Evolutionary conservation across 1,140 invertebrate genomes (phyloP).

Genomic region (Anagrus nilaparvatae): DNA sequence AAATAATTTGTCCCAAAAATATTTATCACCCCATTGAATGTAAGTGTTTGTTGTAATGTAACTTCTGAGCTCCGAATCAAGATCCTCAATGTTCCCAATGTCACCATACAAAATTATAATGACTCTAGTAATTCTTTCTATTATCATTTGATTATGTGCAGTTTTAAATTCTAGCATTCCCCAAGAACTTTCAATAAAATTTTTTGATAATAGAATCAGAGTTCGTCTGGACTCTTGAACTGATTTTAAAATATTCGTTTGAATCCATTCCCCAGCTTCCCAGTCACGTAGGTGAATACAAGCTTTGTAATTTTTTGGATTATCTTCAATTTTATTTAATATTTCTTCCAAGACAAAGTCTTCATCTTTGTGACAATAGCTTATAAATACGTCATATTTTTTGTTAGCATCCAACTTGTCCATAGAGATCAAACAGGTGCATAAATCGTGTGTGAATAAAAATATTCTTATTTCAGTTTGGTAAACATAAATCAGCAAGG

Average conservation of each 20-base stretch:
- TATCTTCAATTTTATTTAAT: constrained; percentile 54
- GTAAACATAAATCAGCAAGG: constrained; percentile 50
- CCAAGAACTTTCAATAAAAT: constrained; percentile 77
- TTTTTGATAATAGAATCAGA: constrained; percentile 68
- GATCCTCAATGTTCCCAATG: constrained; percentile 48
- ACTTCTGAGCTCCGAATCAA: constrained; percentile 64
- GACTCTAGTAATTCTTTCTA: constrained; percentile 57
- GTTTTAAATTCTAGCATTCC: constrained; percentile 75
- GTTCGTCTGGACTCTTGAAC: constrained; percentile 71
- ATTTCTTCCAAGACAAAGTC: constrained; percentile 60
- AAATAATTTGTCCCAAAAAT: constrained; percentile 76
- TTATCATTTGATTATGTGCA: constrained; percentile 65
- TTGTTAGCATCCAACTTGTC: constrained; percentile 68
- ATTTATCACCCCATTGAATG: constrained; percentile 69
- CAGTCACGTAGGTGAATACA: constrained; percentile 82
- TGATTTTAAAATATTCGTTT: constrained; percentile 65
- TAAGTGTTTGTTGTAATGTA: constrained; percentile 84
- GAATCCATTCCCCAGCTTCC: constrained; percentile 64
- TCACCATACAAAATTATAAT: constrained; percentile 73
- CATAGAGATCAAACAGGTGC: constrained; percentile 56
- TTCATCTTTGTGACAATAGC: constrained; percentile 74
- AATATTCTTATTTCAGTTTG: constrained; percentile 57
- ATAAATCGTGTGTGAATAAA: constrained; percentile 54
- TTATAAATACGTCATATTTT: constrained; percentile 77
- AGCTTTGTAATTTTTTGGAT: constrained; percentile 47